These are phyloP conservation scores for Bufotes viridis DNA, from an alignment of 2,797 vertebrate genomes.

Conservation along the genomic window DNA sequence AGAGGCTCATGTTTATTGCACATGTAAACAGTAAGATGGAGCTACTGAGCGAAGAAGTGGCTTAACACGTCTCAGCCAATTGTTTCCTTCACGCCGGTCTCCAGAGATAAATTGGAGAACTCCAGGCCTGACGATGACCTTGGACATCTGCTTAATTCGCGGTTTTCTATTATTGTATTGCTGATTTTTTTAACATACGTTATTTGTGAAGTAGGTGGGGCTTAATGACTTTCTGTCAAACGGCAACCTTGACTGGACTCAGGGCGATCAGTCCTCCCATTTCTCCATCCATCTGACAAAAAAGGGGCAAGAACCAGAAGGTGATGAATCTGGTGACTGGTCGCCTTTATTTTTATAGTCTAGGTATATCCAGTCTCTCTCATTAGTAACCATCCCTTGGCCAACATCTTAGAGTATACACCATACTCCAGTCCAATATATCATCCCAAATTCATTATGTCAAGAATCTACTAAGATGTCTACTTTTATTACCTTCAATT, in stretches of 20 bases:
- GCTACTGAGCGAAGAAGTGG: conserved; percentile 29
- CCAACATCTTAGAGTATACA: not conserved
- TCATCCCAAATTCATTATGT: not conserved
- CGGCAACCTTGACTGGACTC: too few relatives aligned
- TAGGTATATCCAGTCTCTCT: not conserved
- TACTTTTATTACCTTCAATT: too few relatives aligned
- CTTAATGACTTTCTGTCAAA: too few relatives aligned
- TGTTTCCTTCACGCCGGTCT: not conserved
- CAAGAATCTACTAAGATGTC: too few relatives aligned
- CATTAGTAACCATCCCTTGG: not conserved
- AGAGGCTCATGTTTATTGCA: conserved; percentile 37
- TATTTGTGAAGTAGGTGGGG: too few relatives aligned
- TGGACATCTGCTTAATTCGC: not conserved
- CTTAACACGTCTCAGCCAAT: not conserved
- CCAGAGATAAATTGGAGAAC: not conserved
- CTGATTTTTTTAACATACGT: too few relatives aligned
- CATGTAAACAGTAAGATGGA: conserved; percentile 40
- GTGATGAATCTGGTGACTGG: not conserved
- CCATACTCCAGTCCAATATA: not conserved
- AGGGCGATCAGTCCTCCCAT: too few relatives aligned
- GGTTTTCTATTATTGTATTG: not conserved
- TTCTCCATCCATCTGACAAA: not conserved
- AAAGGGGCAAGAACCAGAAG: not conserved
- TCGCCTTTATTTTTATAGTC: not conserved
- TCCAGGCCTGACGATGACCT: not conserved